These are phyloP conservation scores for Gulo gulo DNA, from an alignment of 2,113 vertebrate species.

Conservation along the genomic window DNA sequence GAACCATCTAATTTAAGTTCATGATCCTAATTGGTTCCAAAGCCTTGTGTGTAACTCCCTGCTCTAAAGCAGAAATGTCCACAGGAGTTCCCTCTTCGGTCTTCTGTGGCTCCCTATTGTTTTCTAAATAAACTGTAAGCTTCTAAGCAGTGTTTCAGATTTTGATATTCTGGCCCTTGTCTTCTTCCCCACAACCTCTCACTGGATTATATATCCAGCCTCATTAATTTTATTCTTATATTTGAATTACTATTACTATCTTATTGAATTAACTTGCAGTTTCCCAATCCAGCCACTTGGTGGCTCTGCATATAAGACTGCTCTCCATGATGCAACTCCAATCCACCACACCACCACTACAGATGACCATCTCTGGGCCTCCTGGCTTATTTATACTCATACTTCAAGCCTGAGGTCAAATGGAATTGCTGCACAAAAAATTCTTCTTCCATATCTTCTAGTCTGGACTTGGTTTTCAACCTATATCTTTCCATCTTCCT, in stretches of 20 bases:
- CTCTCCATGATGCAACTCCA: neutral
- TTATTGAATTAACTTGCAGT: neutral
- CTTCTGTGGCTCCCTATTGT: neutral
- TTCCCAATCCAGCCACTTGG: neutral
- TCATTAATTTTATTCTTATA: neutral
- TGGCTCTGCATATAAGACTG: accelerated
- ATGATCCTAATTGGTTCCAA: neutral
- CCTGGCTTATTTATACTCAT: neutral
- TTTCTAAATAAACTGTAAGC: neutral
- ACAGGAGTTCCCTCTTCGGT: neutral
- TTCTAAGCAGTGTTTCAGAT: neutral
- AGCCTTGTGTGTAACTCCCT: neutral
- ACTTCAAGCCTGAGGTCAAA: neutral
- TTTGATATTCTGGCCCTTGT: accelerated
- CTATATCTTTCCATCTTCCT: neutral
- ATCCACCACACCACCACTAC: neutral
- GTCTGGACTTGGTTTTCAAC: neutral
- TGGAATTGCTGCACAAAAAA: neutral
- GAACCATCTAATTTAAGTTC: neutral
- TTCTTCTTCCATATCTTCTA: neutral
- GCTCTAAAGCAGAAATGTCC: neutral
- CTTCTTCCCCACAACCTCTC: neutral
- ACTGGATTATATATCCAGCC: neutral
- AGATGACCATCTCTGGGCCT: neutral
- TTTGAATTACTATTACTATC: neutral